phyloP scores from a whole-genome alignment of 1,140 invertebrate genomes.

The Brachionus plicatilis region DNA sequence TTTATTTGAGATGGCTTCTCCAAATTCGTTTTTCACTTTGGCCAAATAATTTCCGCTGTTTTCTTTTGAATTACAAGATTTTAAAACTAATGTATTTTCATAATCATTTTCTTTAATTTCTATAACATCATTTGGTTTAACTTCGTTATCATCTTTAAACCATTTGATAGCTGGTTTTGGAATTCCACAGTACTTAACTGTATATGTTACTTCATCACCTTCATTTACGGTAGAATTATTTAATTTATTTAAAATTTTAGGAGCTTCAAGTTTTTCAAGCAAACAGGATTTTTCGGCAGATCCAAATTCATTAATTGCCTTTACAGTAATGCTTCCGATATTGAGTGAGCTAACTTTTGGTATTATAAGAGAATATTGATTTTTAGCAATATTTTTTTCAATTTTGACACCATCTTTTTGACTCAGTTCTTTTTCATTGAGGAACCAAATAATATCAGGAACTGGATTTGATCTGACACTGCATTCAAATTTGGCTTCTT shows the following conservation, averaged over 20 bases:
- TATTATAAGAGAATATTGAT: background rate
- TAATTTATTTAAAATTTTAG: slow-evolving; percentile 41
- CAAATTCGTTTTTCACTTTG: slow-evolving; percentile 33
- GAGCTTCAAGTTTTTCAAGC: slow-evolving; percentile 29
- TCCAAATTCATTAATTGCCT: slow-evolving; percentile 2
- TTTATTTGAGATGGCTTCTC: slow-evolving; percentile 4
- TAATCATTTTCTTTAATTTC: background rate
- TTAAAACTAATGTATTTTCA: background rate
- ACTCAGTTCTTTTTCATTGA: slow-evolving; percentile 11
- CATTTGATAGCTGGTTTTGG: slow-evolving; percentile 43
- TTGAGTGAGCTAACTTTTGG: background rate
- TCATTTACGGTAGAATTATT: slow-evolving; percentile 41
- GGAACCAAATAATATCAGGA: slow-evolving; percentile 75
- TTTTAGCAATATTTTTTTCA: slow-evolving; percentile 1
- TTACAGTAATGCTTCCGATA: background rate
- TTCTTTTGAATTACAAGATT: background rate
- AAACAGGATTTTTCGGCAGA: background rate
- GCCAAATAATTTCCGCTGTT: slow-evolving; percentile 33
- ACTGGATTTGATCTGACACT: slow-evolving; percentile 61
- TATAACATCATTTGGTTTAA: background rate
- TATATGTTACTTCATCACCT: slow-evolving; percentile 42
- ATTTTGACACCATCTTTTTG: slow-evolving; percentile 27
- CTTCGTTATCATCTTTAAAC: slow-evolving; percentile 48
- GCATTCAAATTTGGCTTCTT: slow-evolving; percentile 38
- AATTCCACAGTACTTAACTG: slow-evolving; percentile 42